Base-by-base conservation (phyloP, 2,113 vertebrate species). In the Pseudolaguvia tuberculata region DNA sequence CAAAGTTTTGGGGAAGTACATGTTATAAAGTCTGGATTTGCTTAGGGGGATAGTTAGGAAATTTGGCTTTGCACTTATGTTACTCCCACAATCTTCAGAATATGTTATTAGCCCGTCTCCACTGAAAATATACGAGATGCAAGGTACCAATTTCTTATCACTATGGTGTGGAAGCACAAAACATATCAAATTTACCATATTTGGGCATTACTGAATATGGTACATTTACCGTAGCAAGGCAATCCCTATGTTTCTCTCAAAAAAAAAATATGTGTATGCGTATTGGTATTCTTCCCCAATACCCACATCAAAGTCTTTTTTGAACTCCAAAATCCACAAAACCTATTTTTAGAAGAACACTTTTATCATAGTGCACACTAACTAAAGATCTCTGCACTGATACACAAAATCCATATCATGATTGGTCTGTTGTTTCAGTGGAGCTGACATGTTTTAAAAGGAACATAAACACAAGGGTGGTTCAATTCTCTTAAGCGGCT, bases 401-500 rank as follows among this genome's bases (percentile, higher is more conserved):
- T 52, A 23, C 35, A 45, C 15, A 48, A 62, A 76, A 79, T 52
- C 53, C 9, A 65, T 39, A 53, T 27, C 57, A 9, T 56, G 39
- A 67, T 52, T 76, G 29, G 61, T 45, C 51, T 27, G 56, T 62
- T 48, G 66, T 42, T 65, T 70, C 47, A 8, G 10, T 50, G 65
- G 5, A 39, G 4, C 58, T 55, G 25, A 47, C 31, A 11, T 71
- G 51, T 81, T 75, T 72, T 73, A 47, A 73, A 76, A 62, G 35
- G 13, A 51, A 52, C 55, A 31, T 67, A 70, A 76, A 68, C 66
- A 73, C 21, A 3, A 63, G 57, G 8, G 45, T 17, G 53, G 66
- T 78, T 78, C 66, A 66, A 74, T 71, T 72, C 48, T 75, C 14
- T 42, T 31, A 78, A 79, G 51, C 69, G 80, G 76, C 57, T 17